Evolutionary conservation across 2,797 vertebrate species (phyloP), one percentile per base, ranked within the genome.

Genomic region (Sciaenops ocellatus): DNA sequence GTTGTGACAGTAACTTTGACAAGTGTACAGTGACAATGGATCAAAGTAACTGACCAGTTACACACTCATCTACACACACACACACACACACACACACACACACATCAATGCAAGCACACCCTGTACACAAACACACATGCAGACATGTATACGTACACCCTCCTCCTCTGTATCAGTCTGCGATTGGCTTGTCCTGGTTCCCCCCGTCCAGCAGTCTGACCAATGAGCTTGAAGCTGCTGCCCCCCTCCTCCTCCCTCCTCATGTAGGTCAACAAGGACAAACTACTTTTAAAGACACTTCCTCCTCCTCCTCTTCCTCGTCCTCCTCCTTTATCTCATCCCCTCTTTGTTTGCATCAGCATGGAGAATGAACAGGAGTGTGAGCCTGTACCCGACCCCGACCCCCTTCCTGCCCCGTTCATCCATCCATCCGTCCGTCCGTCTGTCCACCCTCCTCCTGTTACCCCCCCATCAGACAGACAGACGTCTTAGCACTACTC

Each of bases 21-120:
- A 93, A 90, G 92, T 94, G 92, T 95, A 94, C 93, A 95, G 93
- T 90, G 87, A 91, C 92, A 90, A 84, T 89, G 91, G 93, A 92
- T 86, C 92, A 93, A 93, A 93, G 86, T 85, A 80, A 90, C 87
- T 78, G 84, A 92, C 84, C 86, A 88, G 87, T 92, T 89, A 90
- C 90, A 92, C 83, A 83, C 79, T 83, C 77, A 76, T 18, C 20
- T 6, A 69, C 70, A 82, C 41, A 76, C 52, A 85, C 68, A 63
- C 50, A 66, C 38, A 60, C 59, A 59, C 50, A 80, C 9, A 46
- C 28, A 76, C 63, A 59, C 50, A 62, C 41, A 80, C 61, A 77
- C 47, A 78, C 78, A 69, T 61, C 47, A 63, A 62, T 76, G 70
- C 83, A 88, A 88, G 83, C 84, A 88, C 89, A 87, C 71, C 15